Conservation (phyloP, 2,888 invertebrate species). For the Drosophila paranaensis region DNA sequence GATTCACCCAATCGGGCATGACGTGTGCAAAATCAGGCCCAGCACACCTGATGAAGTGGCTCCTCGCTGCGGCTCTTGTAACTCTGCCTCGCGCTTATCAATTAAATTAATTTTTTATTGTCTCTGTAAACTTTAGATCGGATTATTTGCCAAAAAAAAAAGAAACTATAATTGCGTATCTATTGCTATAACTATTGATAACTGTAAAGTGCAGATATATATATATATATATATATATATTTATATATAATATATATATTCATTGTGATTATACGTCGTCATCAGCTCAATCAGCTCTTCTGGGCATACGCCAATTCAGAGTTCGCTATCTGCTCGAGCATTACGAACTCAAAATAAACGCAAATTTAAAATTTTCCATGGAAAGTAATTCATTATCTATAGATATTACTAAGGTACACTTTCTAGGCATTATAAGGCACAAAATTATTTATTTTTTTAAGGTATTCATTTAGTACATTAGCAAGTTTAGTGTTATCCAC, state of each 20-base stretch:
- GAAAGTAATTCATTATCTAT: neutral
- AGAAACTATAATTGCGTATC: neutral
- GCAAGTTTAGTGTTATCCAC: neutral
- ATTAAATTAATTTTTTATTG: slow-evolving; percentile 30
- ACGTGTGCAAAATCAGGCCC: slow-evolving; percentile 10
- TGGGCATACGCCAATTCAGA: neutral
- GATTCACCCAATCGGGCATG: slow-evolving; percentile 7
- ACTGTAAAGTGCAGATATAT: neutral
- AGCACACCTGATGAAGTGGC: slow-evolving; percentile 18
- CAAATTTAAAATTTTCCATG: slow-evolving; percentile 7
- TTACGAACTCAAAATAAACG: neutral
- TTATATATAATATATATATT: neutral
- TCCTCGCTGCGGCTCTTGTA: slow-evolving; percentile 16
- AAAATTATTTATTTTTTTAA: neutral
- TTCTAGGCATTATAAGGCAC: neutral
- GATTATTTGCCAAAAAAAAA: slow-evolving; percentile 8
- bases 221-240: neutral
- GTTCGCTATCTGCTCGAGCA: neutral
- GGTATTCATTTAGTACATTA: neutral
- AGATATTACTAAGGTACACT: neutral
- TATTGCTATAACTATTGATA: slow-evolving; percentile 8
- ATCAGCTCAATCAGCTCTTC: too few species aligned
- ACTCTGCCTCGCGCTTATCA: slow-evolving; percentile 29
- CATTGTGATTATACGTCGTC: neutral
- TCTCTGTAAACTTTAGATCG: slow-evolving; percentile 9